A percentile compares a stretch with the other conserved stretches of the same genome.
Conservation (phyloP, 2,797 vertebrate species). For the Anniella stebbinsi region DNA sequence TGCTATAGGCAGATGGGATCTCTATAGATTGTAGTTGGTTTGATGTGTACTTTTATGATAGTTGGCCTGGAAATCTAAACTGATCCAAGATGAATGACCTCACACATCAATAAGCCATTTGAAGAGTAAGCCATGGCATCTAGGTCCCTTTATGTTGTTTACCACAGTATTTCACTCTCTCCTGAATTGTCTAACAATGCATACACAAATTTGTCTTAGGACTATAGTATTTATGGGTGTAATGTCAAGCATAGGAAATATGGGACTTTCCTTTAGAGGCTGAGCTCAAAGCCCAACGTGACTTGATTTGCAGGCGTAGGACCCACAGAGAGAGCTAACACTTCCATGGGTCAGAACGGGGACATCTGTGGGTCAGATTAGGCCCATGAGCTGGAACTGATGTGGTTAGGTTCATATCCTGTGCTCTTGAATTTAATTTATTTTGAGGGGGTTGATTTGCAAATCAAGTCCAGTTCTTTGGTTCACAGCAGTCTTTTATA, state of each 20-base stretch:
- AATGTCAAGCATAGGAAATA: not conserved
- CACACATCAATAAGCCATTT: constrained; percentile 21
- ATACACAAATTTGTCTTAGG: not conserved
- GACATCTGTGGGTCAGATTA: not conserved
- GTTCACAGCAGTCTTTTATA: not conserved
- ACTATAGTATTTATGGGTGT: not conserved
- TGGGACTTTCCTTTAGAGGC: not conserved
- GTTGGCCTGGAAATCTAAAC: constrained; percentile 44
- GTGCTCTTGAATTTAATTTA: not conserved
- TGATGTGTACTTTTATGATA: constrained; percentile 36
- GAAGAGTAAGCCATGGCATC: constrained; percentile 50
- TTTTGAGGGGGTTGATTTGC: too few relatives aligned
- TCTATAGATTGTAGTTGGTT: not conserved
- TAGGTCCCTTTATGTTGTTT: constrained; percentile 32
- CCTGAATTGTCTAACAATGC: constrained; percentile 9
- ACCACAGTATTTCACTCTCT: constrained; percentile 17
- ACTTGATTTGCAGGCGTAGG: not conserved
- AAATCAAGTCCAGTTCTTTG: not conserved
- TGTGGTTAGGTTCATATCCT: not conserved
- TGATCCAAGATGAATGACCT: constrained; percentile 53
- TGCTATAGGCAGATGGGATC: constrained; percentile 59
- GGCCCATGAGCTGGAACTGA: not conserved
- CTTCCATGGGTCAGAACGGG: too few relatives aligned
- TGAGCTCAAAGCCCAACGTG: not conserved
- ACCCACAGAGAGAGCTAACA: too few relatives aligned